Evolutionary conservation across 1,140 invertebrate species (phyloP).

Genomic region (Calosoma granatense): DNA sequence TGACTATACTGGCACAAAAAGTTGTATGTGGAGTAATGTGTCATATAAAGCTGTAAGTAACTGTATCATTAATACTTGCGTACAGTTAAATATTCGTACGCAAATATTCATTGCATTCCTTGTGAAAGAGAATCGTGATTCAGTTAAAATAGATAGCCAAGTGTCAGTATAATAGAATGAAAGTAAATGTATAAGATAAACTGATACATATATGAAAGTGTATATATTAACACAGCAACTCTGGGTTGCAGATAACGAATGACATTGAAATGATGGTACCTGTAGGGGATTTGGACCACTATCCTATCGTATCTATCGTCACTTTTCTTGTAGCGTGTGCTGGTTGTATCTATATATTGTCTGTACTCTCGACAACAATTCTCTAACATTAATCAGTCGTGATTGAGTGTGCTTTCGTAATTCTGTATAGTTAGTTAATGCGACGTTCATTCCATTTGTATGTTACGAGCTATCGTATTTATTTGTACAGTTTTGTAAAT

Average conservation of each 20-base stretch:
- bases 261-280: constrained; percentile 31
- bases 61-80: no score
- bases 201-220: no score
- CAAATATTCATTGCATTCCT: no score
- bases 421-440: not conserved
- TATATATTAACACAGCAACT: no score
- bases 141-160: no score
- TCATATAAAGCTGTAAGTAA: constrained; percentile 29
- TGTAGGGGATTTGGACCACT: constrained; percentile 34
- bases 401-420: not conserved
- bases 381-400: not conserved
- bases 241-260: constrained; percentile 32
- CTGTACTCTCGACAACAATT: constrained; percentile 22
- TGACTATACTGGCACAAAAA: constrained; percentile 17
- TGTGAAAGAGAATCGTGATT: no score
- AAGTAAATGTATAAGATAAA: no score
- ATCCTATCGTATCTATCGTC: constrained; percentile 30
- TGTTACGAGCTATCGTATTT: no score
- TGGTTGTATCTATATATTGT: constrained; percentile 35
- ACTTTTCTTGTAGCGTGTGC: constrained; percentile 33
- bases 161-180: no score
- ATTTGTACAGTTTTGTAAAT: no score
- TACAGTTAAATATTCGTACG: no score
- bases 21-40: constrained; percentile 32
- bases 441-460: no score